Conservation (phyloP, 2,113 vertebrate species). For the Otocyon megalotis region DNA sequence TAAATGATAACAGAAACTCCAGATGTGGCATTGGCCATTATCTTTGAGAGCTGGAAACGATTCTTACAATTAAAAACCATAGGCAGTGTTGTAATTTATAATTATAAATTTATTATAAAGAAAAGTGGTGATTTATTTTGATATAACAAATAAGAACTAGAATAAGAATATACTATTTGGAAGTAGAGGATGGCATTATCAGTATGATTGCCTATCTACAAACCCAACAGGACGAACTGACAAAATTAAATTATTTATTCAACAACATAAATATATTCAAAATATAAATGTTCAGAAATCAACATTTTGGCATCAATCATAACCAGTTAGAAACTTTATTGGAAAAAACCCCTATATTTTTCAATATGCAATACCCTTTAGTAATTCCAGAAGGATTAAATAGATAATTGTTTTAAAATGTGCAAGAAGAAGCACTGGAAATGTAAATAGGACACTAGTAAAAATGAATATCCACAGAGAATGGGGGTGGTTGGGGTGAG, state of each 20-base stretch:
- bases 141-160: background rate
- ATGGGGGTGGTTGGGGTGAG: no score
- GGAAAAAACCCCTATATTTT: background rate
- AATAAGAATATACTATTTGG: background rate
- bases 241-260: conserved; percentile 36
- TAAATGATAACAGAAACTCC: background rate
- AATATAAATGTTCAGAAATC: conserved; percentile 22
- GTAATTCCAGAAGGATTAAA: conserved; percentile 2
- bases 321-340: background rate
- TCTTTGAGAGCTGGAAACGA: background rate
- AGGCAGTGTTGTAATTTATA: background rate
- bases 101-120: background rate
- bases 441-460: background rate
- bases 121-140: background rate
- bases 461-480: background rate
- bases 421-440: background rate
- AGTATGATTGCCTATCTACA: background rate
- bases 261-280: background rate
- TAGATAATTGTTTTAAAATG: conserved; percentile 38
- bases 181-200: background rate
- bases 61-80: background rate
- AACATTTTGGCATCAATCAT: conserved; percentile 1
- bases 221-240: background rate
- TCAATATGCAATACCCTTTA: background rate
- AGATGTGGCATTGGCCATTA: background rate